Conservation (phyloP, 30 jellyfish, hydroid and myxozoan species). For the Turritopsis rubra region DNA sequence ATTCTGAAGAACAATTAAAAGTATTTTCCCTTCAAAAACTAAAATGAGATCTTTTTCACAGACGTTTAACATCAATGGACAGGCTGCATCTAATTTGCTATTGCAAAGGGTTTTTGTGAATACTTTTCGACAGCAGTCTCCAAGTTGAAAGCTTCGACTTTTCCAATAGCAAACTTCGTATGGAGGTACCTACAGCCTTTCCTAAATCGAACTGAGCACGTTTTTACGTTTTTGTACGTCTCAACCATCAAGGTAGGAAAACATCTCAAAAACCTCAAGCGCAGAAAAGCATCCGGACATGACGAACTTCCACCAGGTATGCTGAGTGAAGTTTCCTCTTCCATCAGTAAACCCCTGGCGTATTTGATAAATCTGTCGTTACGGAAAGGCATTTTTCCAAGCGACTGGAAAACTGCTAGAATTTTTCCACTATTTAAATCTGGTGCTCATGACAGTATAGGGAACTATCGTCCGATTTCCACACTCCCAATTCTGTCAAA, state of each 20-base stretch:
- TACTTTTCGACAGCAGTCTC: not conserved
- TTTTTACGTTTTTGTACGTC: not conserved
- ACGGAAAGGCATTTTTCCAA: too few species aligned
- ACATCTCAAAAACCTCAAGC: not conserved
- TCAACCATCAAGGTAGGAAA: too few species aligned
- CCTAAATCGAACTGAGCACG: not conserved
- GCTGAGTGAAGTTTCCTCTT: too few species aligned
- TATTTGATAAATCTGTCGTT: too few species aligned
- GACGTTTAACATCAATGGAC: not conserved
- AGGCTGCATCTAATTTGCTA: not conserved
- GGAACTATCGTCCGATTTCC: too few species aligned
- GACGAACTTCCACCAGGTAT: too few species aligned
- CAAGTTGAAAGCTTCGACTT: not conserved
- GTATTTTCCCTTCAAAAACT: not conserved
- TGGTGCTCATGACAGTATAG: too few species aligned
- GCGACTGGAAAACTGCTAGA: too few species aligned
- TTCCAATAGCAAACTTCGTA: not conserved
- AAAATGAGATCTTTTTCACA: not conserved
- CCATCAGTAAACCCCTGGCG: too few species aligned
- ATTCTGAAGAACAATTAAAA: not conserved
- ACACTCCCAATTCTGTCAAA: not conserved
- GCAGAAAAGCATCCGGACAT: not conserved
- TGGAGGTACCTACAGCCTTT: not conserved
- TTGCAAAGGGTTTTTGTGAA: not conserved
- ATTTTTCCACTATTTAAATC: not conserved